These are phyloP conservation scores for Dasyurus viverrinus DNA, from an alignment of 2,113 vertebrate species.

Conservation along the genomic window DNA sequence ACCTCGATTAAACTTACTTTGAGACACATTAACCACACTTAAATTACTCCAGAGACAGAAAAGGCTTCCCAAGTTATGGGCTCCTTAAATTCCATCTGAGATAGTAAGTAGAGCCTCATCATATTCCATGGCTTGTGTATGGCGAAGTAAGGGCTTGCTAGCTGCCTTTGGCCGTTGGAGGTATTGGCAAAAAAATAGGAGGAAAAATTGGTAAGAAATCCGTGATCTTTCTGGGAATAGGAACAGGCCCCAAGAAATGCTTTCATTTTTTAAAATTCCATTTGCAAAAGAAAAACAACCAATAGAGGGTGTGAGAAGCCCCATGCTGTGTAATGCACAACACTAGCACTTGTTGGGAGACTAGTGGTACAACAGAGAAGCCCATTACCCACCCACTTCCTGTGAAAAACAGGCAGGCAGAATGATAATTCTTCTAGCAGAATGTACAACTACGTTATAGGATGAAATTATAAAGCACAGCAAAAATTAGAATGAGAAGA, in stretches of 20 bases:
- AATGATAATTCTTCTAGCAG: constrained; percentile 64
- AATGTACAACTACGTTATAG: constrained; percentile 50
- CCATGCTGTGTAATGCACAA: constrained; percentile 36
- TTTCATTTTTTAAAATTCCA: constrained; percentile 71
- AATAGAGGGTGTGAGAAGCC: constrained; percentile 67
- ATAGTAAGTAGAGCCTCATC: too few species aligned
- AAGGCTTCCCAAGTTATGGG: neutral
- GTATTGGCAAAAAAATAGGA: constrained; percentile 7
- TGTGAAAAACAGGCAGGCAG: constrained; percentile 58
- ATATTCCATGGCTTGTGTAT: too few species aligned
- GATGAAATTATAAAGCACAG: constrained; percentile 30
- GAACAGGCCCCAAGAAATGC: constrained; percentile 62
- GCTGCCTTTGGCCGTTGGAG: neutral
- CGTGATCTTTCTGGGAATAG: constrained; percentile 61
- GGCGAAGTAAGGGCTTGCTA: too few species aligned
- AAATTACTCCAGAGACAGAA: neutral
- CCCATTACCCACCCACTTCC: constrained; percentile 74
- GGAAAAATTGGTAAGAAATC: constrained; percentile 63
- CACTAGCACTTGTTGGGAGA: constrained; percentile 52
- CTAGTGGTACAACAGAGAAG: constrained; percentile 65
- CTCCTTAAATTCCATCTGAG: too few species aligned
- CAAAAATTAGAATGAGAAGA: constrained; percentile 57
- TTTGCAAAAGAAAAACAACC: constrained; percentile 73
- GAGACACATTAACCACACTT: too few species aligned
- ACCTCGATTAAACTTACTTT: neutral